These are phyloP conservation scores for Himalopsyche anomala DNA, from an alignment of 2,888 invertebrate species.

Conservation along the genomic window DNA sequence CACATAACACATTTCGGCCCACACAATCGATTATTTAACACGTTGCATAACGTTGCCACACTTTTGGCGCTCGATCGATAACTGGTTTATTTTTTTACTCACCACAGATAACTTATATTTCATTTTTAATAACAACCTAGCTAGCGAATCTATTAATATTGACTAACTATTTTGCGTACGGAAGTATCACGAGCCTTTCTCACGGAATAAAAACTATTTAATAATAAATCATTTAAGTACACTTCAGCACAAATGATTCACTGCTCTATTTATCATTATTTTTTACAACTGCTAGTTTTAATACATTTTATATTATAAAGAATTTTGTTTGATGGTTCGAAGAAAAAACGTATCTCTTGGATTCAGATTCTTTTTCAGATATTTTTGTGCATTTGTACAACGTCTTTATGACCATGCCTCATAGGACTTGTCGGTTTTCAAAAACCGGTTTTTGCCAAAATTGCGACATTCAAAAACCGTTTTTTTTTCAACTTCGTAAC, in stretches of 20 bases:
- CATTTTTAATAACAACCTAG: neutral
- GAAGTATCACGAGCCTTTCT: neutral
- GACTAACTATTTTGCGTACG: neutral
- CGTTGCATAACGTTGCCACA: constrained; percentile 14
- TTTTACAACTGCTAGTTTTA: no score
- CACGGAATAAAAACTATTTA: neutral
- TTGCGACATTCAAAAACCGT: no score
- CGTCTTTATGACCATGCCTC: no score
- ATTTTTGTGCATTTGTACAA: no score
- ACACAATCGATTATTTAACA: constrained; percentile 34
- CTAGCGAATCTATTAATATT: neutral
- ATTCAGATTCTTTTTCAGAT: no score
- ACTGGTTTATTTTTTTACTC: neutral
- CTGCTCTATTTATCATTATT: neutral
- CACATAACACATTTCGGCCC: constrained; percentile 26
- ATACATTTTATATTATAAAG: no score
- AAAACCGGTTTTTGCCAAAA: no score
- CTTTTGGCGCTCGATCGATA: neutral
- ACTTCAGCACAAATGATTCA: neutral
- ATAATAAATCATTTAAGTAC: neutral
- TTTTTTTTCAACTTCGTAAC: no score
- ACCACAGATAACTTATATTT: neutral
- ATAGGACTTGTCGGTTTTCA: no score
- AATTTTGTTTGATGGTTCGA: no score
- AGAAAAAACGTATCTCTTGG: no score